Percentiles rank a stretch among this genome's conserved stretches.
Conservation (phyloP, 2,888 invertebrate species). For the Alentia gelatinosa region DNA sequence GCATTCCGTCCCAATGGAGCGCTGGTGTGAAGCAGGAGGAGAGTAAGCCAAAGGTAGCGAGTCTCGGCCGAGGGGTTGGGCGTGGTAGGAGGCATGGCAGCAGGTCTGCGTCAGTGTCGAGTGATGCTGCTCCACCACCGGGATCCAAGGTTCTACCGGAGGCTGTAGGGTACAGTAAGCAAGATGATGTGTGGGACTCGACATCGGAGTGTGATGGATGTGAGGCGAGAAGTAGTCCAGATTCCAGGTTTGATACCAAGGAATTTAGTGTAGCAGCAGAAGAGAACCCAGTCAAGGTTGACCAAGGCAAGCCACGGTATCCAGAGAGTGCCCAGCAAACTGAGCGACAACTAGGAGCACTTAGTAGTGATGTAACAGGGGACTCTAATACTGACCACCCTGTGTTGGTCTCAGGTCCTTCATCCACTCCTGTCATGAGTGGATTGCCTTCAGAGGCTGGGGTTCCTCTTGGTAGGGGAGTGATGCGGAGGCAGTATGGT, state of each 20-base stretch:
- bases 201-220: conserved; percentile 1
- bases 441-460: neutral
- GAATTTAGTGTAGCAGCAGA: too few species aligned
- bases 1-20: neutral
- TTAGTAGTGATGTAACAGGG: neutral
- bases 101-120: neutral
- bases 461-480: neutral
- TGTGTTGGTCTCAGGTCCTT: neutral
- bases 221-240: neutral
- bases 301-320: too few species aligned
- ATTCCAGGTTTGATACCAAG: too few species aligned
- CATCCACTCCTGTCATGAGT: neutral
- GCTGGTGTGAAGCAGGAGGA: neutral
- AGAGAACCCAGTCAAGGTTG: too few species aligned
- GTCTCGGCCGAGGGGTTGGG: neutral
- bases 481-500: neutral
- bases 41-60: neutral
- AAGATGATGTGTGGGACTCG: neutral
- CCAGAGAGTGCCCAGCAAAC: too few species aligned
- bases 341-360: neutral
- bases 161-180: neutral
- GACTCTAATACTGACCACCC: neutral
- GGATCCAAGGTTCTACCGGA: neutral
- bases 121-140: neutral
- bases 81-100: neutral